Base-by-base conservation (phyloP, 1,140 invertebrate genomes). In the Limonius californicus region DNA sequence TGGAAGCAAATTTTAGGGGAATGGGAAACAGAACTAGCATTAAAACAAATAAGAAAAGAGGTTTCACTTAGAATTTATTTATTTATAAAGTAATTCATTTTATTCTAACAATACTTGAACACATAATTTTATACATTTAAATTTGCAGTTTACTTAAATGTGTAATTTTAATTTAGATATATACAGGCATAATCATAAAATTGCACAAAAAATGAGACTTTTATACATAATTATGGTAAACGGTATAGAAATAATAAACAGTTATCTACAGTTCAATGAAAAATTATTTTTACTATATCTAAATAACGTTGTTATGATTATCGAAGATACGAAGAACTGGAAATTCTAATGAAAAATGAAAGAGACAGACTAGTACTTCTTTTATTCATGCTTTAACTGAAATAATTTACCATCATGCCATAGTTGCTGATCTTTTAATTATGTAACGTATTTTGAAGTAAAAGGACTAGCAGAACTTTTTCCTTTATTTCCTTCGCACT, bases 401-500 rank as follows among this genome's bases (percentile, higher is more conserved):
- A n/a, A n/a, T n/a, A n/a, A n/a, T n/a, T n/a, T n/a, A n/a, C n/a
- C n/a, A n/a, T n/a, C n/a, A n/a, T n/a, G n/a, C n/a, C n/a, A n/a
- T n/a, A n/a, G n/a, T n/a, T n/a, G n/a, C n/a, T n/a, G n/a, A n/a
- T n/a, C n/a, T n/a, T n/a, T n/a, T n/a, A n/a, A n/a, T n/a, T n/a
- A n/a, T n/a, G n/a, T n/a, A n/a, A n/a, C n/a, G n/a, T n/a, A n/a
- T 39, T 11, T 39, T 39, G 7, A 39, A 39, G 35, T 39, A 50
- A 15, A 19, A 50, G 19, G 45, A 50, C 45, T 50, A 50, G 45
- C 16, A n/a, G 42, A 12, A 45, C 14, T 14, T 14, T 45, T 16
- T 21, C 12, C 12, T 3, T 60, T 54, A 60, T 54, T 21, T 60
- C 20, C 47, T 55, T 68, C 61, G 68, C 45, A 68, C 64, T 65